Conservation (phyloP, 2,888 invertebrate genomes). For the Mesopsocus fuscifrons region DNA sequence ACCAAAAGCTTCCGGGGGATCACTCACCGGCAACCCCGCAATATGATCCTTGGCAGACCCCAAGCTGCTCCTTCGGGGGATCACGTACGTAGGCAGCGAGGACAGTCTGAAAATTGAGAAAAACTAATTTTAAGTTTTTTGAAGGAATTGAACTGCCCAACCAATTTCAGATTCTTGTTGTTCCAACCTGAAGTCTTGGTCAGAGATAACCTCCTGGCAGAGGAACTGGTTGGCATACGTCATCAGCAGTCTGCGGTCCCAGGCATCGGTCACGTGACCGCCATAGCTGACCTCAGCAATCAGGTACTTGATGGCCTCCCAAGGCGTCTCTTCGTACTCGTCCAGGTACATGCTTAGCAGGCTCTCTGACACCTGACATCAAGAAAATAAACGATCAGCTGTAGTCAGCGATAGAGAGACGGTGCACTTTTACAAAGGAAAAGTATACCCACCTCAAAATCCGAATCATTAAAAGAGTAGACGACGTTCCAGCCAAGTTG, state of each 20-base stretch:
- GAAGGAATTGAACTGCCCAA: background rate
- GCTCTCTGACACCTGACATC: slow-evolving; percentile 51
- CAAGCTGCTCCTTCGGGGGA: slow-evolving; percentile 64
- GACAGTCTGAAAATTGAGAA: slow-evolving; percentile 37
- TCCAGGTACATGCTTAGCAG: slow-evolving; percentile 66
- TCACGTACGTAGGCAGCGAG: slow-evolving; percentile 51
- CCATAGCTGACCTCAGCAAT: slow-evolving; percentile 82
- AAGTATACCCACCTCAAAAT: slow-evolving; percentile 49
- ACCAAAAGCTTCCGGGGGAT: slow-evolving; percentile 74
- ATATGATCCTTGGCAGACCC: slow-evolving; percentile 67
- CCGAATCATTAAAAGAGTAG: slow-evolving; percentile 81
- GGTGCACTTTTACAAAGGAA: too few species aligned
- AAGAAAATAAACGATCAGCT: too few species aligned
- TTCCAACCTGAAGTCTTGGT: background rate
- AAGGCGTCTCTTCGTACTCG: slow-evolving; percentile 74
- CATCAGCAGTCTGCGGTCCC: slow-evolving; percentile 50
- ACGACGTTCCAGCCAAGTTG: slow-evolving; percentile 79
- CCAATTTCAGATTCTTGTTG: background rate
- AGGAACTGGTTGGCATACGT: slow-evolving; percentile 75
- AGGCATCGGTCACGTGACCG: slow-evolving; percentile 62
- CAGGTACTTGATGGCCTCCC: slow-evolving; percentile 76
- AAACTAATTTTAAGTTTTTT: background rate
- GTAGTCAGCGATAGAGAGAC: too few species aligned
- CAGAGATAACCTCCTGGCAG: slow-evolving; percentile 40
- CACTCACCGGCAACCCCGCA: slow-evolving; percentile 51